Evolutionary conservation across 2,888 invertebrate species (phyloP), one percentile per base, ranked within the genome.

Genomic region (Cantharis rufa): DNA sequence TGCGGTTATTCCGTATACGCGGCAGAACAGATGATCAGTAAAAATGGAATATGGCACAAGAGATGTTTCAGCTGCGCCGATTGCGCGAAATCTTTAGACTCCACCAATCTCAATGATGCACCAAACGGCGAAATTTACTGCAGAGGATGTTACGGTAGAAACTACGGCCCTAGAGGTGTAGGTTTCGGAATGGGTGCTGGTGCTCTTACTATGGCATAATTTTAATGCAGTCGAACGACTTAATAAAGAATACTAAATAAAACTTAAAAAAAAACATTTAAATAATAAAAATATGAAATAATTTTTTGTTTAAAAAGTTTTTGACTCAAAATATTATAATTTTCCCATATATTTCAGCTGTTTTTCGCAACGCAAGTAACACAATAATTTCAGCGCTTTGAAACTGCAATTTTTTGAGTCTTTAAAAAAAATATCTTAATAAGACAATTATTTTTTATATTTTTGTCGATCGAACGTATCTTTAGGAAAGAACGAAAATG

Each of bases 11-110:
- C 95, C 71, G 98, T 98, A 2, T 98, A 95, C 88, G 96, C 96
- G 82, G 98, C 98, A 74, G 98, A 98, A 91, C 96, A 97, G 89
- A 97, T 97, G 94, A 93, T 97, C 90, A 97, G 97, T 89, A 97
- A 96, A 90, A 95, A 94, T 88, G 93, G 94, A 86, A 90, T 95
- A 85, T 96, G 96, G 96, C 98, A 98, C 90, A 96, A 94, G 89
- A 84, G 87, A 83, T 98, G 98, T 91, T 98, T 98, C 92, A 94
- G 94, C 89, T 98, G 98, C 89, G 92, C 92, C 71, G 95, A 94
- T 83, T 97, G 96, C 89, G 93, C 93, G 85, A 94, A 94, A 89
- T 96, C 96, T 83, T 86, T 92, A 89, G 97, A 97, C 89, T 96
- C 96, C 83, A 96, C 96, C 85, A 96, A 95, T 87, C 90, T 96